Evolutionary conservation across 2,888 invertebrate genomes (phyloP), one percentile per base, ranked within the genome.

Genomic region (Deilephila elpenor): DNA sequence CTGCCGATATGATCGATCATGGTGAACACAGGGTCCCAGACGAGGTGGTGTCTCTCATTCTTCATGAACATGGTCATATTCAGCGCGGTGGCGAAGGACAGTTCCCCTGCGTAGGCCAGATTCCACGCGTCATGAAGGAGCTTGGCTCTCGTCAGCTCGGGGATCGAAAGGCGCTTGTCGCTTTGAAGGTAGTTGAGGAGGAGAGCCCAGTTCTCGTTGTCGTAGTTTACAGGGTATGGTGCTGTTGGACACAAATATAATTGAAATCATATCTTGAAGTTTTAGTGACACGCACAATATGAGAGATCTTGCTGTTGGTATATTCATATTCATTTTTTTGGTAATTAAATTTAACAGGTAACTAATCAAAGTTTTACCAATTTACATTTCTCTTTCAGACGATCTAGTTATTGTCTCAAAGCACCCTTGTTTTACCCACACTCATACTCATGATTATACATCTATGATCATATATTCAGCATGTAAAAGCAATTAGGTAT

Each of bases 221-320:
- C 98, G 84, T 98, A 98, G 85, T 98, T 98, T 0, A 98, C 98
- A 5, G 97, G 97, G 90, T 96, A 98, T 59, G 97, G 97, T 0
- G 97, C 97, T 97, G 82, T 20, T 86, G 8, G 17, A 5, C 5
- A 5, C 5, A 56, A 1, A 19, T 56, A 56, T 19, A 5, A 19
- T 53, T 3, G 6, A 32, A 32, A 32, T 51, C 8, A 0, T n/a
- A 25, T 25, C 25, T 25, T 25, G 1, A 25, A 25, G 1, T 25
- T 25, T 25, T 25, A 1, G 25, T 25, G 25, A 25, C 25, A 25
- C 25, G 25, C 25, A 25, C 25, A 25, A 25, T 25, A 25, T 25
- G 25, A 25, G 25, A 25, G 25, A 25, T 25, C 25, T 25, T 25
- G 25, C 25, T 25, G 25, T 25, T 25, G 25, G 25, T 25, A 25